These are phyloP conservation scores for Scopus umbretta DNA, from an alignment of 2,113 vertebrate genomes.

Conservation along the genomic window DNA sequence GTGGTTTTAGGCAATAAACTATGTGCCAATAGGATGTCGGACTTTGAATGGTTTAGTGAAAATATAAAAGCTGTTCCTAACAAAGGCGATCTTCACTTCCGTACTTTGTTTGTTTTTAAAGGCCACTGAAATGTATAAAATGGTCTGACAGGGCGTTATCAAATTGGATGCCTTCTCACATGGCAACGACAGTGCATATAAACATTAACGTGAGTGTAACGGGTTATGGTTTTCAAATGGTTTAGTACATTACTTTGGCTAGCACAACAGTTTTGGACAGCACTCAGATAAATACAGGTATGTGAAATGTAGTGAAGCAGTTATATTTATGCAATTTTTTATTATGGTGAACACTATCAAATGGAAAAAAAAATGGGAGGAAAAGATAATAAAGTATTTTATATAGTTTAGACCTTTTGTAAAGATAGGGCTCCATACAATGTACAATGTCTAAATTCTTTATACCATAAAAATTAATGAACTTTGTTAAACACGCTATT, in stretches of 20 bases:
- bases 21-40: conserved; percentile 86
- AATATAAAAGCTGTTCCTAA: conserved; percentile 81
- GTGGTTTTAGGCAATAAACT: conserved; percentile 88
- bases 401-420: conserved; percentile 76
- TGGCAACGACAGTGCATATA: conserved; percentile 91
- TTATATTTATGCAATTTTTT: conserved; percentile 79
- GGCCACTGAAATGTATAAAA: conserved; percentile 99
- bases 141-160: conserved; percentile 79
- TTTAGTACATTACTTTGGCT: conserved; percentile 86
- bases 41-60: conserved; percentile 76
- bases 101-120: conserved; percentile 78
- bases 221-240: conserved; percentile 76
- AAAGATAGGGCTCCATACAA: conserved; percentile 77
- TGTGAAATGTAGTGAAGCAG: conserved; percentile 94
- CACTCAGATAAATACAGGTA: conserved; percentile 90
- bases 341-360: conserved; percentile 81
- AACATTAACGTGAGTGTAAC: conserved; percentile 76
- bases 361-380: conserved; percentile 73
- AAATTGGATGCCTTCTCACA: conserved; percentile 83
- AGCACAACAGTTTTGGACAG: conserved; percentile 88
- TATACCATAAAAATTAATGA: conserved; percentile 78
- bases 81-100: conserved; percentile 73
- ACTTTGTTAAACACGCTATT: conserved; percentile 85
- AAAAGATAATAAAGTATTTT: conserved; percentile 72
- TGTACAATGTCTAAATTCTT: conserved; percentile 76